Percentiles rank a stretch among this genome's conserved stretches.
Evolutionary conservation across 2,113 vertebrate genomes (phyloP).

Genomic region (Mormyrus iriodes): DNA sequence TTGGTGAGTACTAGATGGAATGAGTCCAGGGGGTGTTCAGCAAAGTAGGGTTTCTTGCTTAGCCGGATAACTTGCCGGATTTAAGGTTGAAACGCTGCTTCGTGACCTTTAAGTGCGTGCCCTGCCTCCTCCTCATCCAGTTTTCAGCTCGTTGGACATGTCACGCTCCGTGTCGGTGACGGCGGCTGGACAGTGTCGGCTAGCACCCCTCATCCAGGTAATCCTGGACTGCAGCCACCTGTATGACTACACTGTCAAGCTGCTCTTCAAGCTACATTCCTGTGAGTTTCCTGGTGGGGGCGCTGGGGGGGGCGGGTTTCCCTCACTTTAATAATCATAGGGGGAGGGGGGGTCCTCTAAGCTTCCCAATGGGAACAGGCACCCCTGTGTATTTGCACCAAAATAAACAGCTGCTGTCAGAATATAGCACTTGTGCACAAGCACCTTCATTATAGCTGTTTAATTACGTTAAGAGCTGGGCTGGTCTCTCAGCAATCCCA

Average conservation of each 20-base stretch:
- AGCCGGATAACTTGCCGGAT: neutral
- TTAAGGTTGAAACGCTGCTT: too few relatives aligned
- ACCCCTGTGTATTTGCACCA: neutral
- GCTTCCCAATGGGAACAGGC: neutral
- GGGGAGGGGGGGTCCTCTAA: neutral
- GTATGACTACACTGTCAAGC: constrained; percentile 94
- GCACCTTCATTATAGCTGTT: neutral
- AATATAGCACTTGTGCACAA: neutral
- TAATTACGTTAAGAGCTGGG: neutral
- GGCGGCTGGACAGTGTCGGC: constrained; percentile 85
- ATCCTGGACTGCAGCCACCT: constrained; percentile 94
- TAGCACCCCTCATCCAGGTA: constrained; percentile 92
- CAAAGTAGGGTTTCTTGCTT: neutral
- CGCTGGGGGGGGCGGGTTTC: neutral
- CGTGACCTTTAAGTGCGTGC: neutral
- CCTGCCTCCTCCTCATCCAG: constrained; percentile 44
- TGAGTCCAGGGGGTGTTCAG: neutral
- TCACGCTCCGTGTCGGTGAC: constrained; percentile 93
- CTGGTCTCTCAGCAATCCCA: neutral
- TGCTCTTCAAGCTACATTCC: constrained; percentile 97
- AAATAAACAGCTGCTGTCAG: neutral
- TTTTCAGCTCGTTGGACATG: constrained; percentile 95
- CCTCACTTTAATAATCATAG: neutral
- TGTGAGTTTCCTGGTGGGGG: constrained; percentile 69
- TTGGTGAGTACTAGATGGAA: neutral